phyloP scores from a whole-genome alignment of 1,140 invertebrate species.

The Gryon sp. region DNA sequence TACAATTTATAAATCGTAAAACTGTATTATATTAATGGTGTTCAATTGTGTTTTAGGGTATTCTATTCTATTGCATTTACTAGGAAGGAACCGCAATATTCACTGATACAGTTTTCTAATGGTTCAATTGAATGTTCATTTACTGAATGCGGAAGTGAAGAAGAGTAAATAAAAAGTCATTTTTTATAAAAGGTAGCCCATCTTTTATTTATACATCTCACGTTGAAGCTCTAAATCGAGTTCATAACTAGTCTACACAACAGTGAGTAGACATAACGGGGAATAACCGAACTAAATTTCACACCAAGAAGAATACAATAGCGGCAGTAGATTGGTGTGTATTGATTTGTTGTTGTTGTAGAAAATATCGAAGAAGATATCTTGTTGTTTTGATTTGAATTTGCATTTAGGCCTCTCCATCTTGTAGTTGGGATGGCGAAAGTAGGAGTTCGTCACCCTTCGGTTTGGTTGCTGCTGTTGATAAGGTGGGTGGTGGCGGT shows the following conservation, averaged over 20 bases:
- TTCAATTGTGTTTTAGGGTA: too few relatives aligned
- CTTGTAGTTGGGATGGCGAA: slow-evolving; percentile 73
- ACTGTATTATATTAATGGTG: too few relatives aligned
- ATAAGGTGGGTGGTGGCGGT: too few relatives aligned
- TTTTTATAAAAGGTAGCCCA: slow-evolving; percentile 69
- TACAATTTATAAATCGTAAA: too few relatives aligned
- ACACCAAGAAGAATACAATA: slow-evolving; percentile 55
- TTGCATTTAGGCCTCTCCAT: slow-evolving; percentile 62
- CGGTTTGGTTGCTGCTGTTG: slow-evolving; percentile 60
- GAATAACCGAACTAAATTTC: slow-evolving; percentile 45
- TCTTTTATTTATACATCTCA: slow-evolving; percentile 70
- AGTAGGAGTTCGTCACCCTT: slow-evolving; percentile 73
- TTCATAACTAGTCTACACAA: slow-evolving; percentile 66
- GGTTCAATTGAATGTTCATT: too few relatives aligned
- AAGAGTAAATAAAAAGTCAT: slow-evolving; percentile 6
- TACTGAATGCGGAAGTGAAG: background rate
- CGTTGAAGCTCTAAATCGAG: slow-evolving; percentile 70
- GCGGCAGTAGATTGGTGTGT: slow-evolving; percentile 73
- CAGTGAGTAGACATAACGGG: slow-evolving; percentile 49
- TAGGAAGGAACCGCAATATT: too few relatives aligned
- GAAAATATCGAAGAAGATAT: slow-evolving; percentile 64
- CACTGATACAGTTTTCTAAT: too few relatives aligned
- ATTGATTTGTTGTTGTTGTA: slow-evolving; percentile 47
- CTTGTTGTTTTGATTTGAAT: slow-evolving; percentile 5
- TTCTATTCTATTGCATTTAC: too few relatives aligned